Evolutionary conservation across 1,140 invertebrate species (phyloP), one percentile per base, ranked within the genome.

Genomic region (Hesperophylax magnus): DNA sequence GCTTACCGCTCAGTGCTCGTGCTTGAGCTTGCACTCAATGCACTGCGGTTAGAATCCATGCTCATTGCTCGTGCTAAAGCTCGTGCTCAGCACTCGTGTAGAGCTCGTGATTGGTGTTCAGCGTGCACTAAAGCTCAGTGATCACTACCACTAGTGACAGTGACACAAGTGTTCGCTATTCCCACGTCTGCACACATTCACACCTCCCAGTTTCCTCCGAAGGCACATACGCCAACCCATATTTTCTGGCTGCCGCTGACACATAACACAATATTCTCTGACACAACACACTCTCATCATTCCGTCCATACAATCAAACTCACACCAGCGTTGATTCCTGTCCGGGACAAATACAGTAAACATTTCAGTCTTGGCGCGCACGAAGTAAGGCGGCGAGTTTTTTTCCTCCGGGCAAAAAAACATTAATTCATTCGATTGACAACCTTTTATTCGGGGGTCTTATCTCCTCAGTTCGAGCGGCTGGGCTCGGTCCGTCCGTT

Each of bases 221-320:
- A 58, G 20, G 20, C n/a, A 65, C 63, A 17, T 27, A 27, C 24
- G 15, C 63, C 56, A 58, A 58, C 56, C n/a, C 22, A 65, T 31
- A 14, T 65, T 65, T 65, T 31, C 22, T 65, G 27, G 17, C 63
- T 65, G 22, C 3, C 63, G 39, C 39, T 47, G 11, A 47, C 39
- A 47, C 39, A 47, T 27, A 18, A 20, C 39, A 52, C 39, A 52
- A 52, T 52, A 65, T 71, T 17, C 67, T 20, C 67, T 2, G 27
- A 47, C 61, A 71, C 34, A 18, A 71, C 63, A 52, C 67, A 71
- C 67, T 47, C 67, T 39, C 67, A 15, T 71, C 67, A 71, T 20
- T 47, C 18, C 22, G 67, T 71, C n/a, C 67, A 9, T 71, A 71
- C 67, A 71, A 52, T 71, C 67, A 71, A 20, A 71, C 67, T 47